Base-by-base conservation (phyloP, 2,888 invertebrate genomes). In the Agrilus mali region DNA sequence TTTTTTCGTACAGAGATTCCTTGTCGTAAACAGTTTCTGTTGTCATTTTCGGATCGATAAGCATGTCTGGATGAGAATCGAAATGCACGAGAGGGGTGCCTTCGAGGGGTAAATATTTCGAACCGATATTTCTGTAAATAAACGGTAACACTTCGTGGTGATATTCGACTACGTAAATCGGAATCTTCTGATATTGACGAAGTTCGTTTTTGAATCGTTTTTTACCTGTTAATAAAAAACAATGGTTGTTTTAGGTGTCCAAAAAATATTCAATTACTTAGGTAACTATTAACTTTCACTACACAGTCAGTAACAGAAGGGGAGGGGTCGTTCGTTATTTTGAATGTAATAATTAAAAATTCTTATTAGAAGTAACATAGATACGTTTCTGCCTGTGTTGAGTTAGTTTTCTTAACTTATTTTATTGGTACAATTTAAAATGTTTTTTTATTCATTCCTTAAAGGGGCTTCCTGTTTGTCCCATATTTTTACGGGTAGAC, bases 51-150 rank as follows among this genome's bases (percentile, higher is more conserved):
- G 80, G 76, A 33, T 90, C 86, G 53, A 93, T 77, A 13, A 90
- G 75, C 77, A 94, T 77, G 60, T 94, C 94, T 5, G 93, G 93
- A 69, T 94, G 94, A 0, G 93, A 87, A 65, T 94, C 94, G 52
- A 94, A 78, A 63, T 94, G 93, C 31, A 94, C 66, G 43, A 94
- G 68, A 1, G 80, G 75, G 43, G 82, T 81, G 38, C 80, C 80
- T 59, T 79, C 74, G 41, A 89, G 66, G 0, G 89, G 88, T 47
- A 94, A 70, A 63, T 84, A 81, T 58, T 86, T 87, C 2, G 84
- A 81, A 37, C 84, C 86, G 52, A 88, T 77, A 51, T 80, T 81
- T 2, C 82, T 75, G 63, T 87, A 86, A 52, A 88, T 79, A 60
- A 80, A 82, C 50, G 81, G 82, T 50, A 86, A 64, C 16, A 80